phyloP scores from a whole-genome alignment of 1,140 invertebrate genomes.

The Lysiphlebus fabarum region DNA sequence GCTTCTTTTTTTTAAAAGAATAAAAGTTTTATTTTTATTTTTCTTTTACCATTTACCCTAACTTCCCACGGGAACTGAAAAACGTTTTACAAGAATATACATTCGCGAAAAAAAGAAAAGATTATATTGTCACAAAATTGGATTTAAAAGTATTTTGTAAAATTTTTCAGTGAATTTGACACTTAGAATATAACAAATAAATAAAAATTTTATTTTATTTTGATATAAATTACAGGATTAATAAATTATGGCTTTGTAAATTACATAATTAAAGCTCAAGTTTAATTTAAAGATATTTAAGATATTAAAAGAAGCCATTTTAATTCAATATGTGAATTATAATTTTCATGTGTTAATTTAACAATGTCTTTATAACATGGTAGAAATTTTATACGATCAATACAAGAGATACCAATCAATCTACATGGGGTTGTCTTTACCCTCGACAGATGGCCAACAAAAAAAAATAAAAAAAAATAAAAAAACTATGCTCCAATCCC shows the following conservation, averaged over 20 bases:
- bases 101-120: background rate
- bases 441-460: constrained; percentile 42
- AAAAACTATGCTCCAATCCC: constrained; percentile 27
- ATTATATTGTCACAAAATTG: constrained; percentile 11
- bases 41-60: background rate
- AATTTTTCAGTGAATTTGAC: background rate
- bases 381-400: constrained; percentile 42
- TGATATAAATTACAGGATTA: too few relatives aligned
- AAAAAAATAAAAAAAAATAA: constrained; percentile 24
- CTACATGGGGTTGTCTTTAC: constrained; percentile 33
- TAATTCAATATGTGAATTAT: background rate
- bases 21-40: background rate
- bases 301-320: background rate
- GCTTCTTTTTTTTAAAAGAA: background rate
- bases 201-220: background rate
- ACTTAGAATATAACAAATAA: background rate
- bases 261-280: background rate
- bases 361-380: constrained; percentile 20
- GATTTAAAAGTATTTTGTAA: constrained; percentile 5
- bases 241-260: too few relatives aligned
- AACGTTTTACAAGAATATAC: constrained; percentile 5
- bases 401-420: constrained; percentile 46
- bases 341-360: too few relatives aligned
- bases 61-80: background rate
- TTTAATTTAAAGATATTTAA: background rate